Evolutionary conservation across 1,140 invertebrate genomes (phyloP).

Genomic region (Cotesia typhae): DNA sequence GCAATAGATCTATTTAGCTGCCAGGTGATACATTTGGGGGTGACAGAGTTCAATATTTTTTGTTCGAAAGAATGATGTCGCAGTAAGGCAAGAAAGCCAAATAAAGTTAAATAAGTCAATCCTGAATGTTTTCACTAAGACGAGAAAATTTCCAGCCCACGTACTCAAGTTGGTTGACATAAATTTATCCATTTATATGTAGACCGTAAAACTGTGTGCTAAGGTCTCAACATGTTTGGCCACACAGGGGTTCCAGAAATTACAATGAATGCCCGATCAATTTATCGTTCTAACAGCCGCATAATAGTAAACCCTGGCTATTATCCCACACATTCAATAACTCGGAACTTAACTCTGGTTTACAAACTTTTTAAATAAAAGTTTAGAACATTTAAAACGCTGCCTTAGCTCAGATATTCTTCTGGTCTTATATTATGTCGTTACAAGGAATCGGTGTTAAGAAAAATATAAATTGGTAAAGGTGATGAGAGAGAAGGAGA

Average conservation of each 20-base stretch:
- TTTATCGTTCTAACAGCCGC: slow-evolving; percentile 49
- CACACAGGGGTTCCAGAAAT: slow-evolving; percentile 44
- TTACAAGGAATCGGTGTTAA: not conserved
- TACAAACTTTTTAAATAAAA: too few species aligned
- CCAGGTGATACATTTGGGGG: slow-evolving; percentile 5
- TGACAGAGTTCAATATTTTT: slow-evolving; percentile 16
- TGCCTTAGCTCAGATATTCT: not conserved
- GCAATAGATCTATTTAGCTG: not conserved
- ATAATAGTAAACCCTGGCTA: slow-evolving; percentile 40
- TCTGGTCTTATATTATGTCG: not conserved
- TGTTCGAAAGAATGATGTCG: slow-evolving; percentile 10
- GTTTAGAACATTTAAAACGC: not conserved
- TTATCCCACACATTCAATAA: slow-evolving; percentile 13
- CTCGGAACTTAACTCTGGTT: not conserved
- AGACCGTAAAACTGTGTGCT: slow-evolving; percentile 20
- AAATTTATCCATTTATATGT: slow-evolving; percentile 4
- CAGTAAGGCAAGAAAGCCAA: slow-evolving; percentile 9
- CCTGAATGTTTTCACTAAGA: slow-evolving; percentile 16
- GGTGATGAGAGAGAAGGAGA: slow-evolving; percentile 22
- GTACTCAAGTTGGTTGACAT: slow-evolving; percentile 34
- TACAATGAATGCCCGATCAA: slow-evolving; percentile 43
- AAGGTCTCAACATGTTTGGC: slow-evolving; percentile 37
- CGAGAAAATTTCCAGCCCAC: slow-evolving; percentile 33
- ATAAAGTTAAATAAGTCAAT: slow-evolving; percentile 23
- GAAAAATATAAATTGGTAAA: not conserved